A percentile compares a stretch with the other conserved stretches of the same genome.
Conservation (phyloP, 2,797 vertebrate genomes). For the Austrolebias charrua region DNA sequence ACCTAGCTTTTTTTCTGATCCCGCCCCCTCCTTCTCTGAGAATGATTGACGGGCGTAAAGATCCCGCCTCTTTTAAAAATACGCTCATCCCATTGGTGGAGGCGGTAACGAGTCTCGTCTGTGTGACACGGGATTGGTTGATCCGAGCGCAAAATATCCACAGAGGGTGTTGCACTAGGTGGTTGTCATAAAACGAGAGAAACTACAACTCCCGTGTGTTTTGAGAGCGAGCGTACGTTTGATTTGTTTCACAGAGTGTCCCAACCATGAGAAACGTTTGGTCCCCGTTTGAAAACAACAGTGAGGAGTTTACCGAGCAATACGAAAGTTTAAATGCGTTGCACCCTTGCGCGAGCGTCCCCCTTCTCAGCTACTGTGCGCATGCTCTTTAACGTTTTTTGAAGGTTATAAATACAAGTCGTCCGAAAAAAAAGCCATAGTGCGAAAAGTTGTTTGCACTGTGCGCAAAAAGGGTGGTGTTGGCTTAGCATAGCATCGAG, state of each 20-base stretch:
- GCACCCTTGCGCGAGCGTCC: slow-evolving; percentile 1
- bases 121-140: slow-evolving; percentile 61
- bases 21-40: slow-evolving; percentile 56
- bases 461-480: not conserved
- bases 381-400: slow-evolving; percentile 55
- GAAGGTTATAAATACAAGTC: slow-evolving; percentile 59
- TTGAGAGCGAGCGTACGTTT: slow-evolving; percentile 13
- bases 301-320: slow-evolving; percentile 18
- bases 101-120: slow-evolving; percentile 9
- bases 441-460: not conserved
- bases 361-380: slow-evolving; percentile 38
- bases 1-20: slow-evolving; percentile 66
- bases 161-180: slow-evolving; percentile 37
- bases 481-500: slow-evolving; percentile 39
- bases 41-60: slow-evolving; percentile 65
- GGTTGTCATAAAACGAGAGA: slow-evolving; percentile 28
- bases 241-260: slow-evolving; percentile 3
- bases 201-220: slow-evolving; percentile 73
- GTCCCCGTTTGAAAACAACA: not conserved
- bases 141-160: slow-evolving; percentile 47
- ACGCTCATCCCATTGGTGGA: slow-evolving; percentile 58
- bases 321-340: slow-evolving; percentile 13
- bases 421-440: slow-evolving; percentile 12
- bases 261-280: not conserved
- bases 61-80: slow-evolving; percentile 41